Evolutionary conservation across 2,797 vertebrate species (phyloP), one percentile per base, ranked within the genome.

Genomic region (Iguana delicatissima): DNA sequence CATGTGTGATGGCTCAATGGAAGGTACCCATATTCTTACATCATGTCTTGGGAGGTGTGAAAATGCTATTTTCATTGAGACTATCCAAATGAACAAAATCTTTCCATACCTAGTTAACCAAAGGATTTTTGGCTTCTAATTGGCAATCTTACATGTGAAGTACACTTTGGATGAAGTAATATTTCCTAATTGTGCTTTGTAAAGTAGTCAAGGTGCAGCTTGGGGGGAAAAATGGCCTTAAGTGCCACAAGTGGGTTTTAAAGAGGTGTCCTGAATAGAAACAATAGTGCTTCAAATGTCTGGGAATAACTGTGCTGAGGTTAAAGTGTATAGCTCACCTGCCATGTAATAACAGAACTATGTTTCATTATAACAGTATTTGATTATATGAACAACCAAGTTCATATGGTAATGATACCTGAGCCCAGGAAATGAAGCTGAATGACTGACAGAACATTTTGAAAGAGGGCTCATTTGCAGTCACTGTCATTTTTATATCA

Each of bases 251-350:
- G 14, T 35, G 69, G 2, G 0, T 2, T 86, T 86, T 86, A 85
- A 77, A 3, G 0, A 2, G 22, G 46, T 10, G 42, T 16, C 0
- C 13, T 77, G 52, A 93, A 26, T n/a, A 83, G 24, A 42, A 29
- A 90, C 93, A 83, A 46, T 12, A 0, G 8, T 62, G n/a, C 77
- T 89, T 32, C 18, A 24, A 1, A 0, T 88, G 59, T 14, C 3
- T 0, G 1, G 82, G 77, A 55, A n/a, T 90, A 93, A 59, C 76
- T 42, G 9, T 64, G 24, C 3, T 22, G 6, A 2, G 32, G 4
- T 32, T 85, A 50, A 12, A 79, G 84, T 73, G 72, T 81, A 42
- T 0, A 89, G 1, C 0, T 0, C 55, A 24, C 0, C 0, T 90
- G 29, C 14, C 57, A 81, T 50, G 22, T 86, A 82, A 55, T 22